These are phyloP conservation scores for Drosophila percnosoma DNA, from an alignment of 2,888 invertebrate genomes.

Conservation along the genomic window DNA sequence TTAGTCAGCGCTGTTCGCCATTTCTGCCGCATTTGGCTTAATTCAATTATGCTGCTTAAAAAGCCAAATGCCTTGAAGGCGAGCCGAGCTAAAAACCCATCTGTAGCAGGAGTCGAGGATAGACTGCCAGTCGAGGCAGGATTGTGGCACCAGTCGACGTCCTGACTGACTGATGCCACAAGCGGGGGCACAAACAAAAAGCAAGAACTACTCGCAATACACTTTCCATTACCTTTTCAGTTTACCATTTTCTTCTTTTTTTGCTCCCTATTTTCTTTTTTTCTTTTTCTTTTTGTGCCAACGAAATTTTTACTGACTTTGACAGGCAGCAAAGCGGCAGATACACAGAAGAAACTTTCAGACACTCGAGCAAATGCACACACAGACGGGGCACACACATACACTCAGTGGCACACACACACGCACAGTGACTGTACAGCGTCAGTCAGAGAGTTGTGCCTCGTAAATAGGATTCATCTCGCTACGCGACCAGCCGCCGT, in stretches of 20 bases:
- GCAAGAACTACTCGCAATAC: slow-evolving; percentile 62
- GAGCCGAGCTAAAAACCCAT: slow-evolving; percentile 24
- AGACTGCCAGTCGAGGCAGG: slow-evolving; percentile 33
- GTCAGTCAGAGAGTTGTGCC: slow-evolving; percentile 67
- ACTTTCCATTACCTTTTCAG: slow-evolving; percentile 67
- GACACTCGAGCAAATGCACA: slow-evolving; percentile 13
- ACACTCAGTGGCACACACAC: slow-evolving; percentile 12
- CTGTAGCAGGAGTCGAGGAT: slow-evolving; percentile 38
- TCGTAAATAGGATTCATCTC: slow-evolving; percentile 79
- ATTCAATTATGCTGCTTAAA: slow-evolving; percentile 69
- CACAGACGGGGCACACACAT: slow-evolving; percentile 26
- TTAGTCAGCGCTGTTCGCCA: slow-evolving; percentile 14
- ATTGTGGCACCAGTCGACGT: slow-evolving; percentile 31
- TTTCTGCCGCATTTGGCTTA: slow-evolving; percentile 64
- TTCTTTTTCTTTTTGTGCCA: slow-evolving; percentile 36
- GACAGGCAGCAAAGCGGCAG: slow-evolving; percentile 67
- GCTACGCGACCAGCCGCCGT: slow-evolving; percentile 67
- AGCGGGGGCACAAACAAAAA: slow-evolving; percentile 27
- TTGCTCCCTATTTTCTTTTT: slow-evolving; percentile 24
- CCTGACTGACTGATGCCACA: slow-evolving; percentile 42
- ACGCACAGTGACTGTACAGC: slow-evolving; percentile 28
- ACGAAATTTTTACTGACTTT: slow-evolving; percentile 77
- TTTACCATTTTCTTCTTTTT: slow-evolving; percentile 33
- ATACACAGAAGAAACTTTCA: slow-evolving; percentile 27
- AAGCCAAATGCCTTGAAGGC: slow-evolving; percentile 65